Base-by-base conservation (phyloP, 2,797 vertebrate genomes). In the Discoglossus pictus region DNA sequence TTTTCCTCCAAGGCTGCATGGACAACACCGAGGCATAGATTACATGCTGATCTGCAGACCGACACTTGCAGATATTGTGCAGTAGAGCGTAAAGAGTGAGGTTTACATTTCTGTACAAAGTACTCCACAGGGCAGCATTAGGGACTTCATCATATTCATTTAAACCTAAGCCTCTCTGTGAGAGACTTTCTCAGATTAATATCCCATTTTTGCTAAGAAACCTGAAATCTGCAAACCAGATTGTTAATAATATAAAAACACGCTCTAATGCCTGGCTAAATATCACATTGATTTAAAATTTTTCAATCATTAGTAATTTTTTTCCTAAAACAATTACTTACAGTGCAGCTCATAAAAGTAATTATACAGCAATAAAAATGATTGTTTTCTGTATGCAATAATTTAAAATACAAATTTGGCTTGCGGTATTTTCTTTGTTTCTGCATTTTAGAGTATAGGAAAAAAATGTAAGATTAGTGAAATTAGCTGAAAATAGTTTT, bases 1-100 rank as follows among this genome's bases (percentile, higher is more conserved):
- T 53, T 39, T 64, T 27, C 11, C 35, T 51, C 48, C 17, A 3
- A 38, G 17, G 23, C n/a, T 40, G 34, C 21, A 21, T 43, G 25
- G 39, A 25, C 36, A 43, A 54, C n/a, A 20, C 50, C 54, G 18
- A 20, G 20, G 46, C 25, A 21, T 17, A 15, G 47, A 52, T 38
- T 36, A 44, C 9, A 9, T 13, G 18, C 24, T 54, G 17, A 44
- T 61, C 56, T 53, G 47, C 47, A 13, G 47, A 46, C 18, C 11
- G 24, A 39, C 40, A 68, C 42, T n/a, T 52, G 20, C 23, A 61
- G 47, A 68, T 38, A 43, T 59, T 61, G 56, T 61, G 56, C 65
- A 61, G 15, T 51, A 7, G 47, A 53, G 18, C 46, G 20, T 17
- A 43, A 15, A 13, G 16, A 38, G 7, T 51, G 36, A 24, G 4